Evolutionary conservation across 2,113 vertebrate genomes (phyloP).

Genomic region (Pteronura brasiliensis): DNA sequence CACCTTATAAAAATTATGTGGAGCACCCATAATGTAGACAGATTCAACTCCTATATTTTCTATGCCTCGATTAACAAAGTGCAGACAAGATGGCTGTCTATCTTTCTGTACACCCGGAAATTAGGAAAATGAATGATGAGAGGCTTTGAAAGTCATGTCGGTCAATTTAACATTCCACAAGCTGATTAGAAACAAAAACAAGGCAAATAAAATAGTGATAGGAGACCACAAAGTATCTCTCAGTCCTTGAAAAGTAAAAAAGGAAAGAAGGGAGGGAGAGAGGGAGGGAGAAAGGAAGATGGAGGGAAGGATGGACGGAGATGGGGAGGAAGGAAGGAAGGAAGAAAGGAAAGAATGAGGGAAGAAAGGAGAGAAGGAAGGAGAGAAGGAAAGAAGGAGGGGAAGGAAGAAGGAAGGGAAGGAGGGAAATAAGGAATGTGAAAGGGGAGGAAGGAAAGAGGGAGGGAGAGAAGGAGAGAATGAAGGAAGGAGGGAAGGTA

Average conservation of each 20-base stretch:
- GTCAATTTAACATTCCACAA: neutral
- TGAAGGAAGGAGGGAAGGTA: neutral
- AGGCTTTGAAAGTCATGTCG: neutral
- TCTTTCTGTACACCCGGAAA: neutral
- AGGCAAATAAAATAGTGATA: neutral
- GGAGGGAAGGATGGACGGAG: rapidly evolving
- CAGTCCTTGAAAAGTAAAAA: neutral
- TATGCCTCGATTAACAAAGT: neutral
- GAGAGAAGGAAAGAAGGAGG: neutral
- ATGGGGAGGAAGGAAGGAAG: no score
- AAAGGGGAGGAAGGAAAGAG: neutral
- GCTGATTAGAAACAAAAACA: neutral
- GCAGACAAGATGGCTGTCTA: neutral
- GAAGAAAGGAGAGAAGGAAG: neutral
- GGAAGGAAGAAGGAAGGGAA: neutral
- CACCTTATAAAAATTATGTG: neutral
- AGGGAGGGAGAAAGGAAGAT: neutral
- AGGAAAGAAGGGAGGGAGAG: neutral
- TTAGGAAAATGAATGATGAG: neutral
- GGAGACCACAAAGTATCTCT: neutral
- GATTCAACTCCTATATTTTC: neutral
- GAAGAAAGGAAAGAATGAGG: neutral
- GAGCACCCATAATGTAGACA: neutral
- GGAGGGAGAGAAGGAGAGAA: neutral
- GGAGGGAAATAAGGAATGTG: neutral